A percentile compares a stretch with the other conserved stretches of the same genome.
Evolutionary conservation across 2,797 vertebrate species (phyloP).

Genomic region (Molossus molossus): DNA sequence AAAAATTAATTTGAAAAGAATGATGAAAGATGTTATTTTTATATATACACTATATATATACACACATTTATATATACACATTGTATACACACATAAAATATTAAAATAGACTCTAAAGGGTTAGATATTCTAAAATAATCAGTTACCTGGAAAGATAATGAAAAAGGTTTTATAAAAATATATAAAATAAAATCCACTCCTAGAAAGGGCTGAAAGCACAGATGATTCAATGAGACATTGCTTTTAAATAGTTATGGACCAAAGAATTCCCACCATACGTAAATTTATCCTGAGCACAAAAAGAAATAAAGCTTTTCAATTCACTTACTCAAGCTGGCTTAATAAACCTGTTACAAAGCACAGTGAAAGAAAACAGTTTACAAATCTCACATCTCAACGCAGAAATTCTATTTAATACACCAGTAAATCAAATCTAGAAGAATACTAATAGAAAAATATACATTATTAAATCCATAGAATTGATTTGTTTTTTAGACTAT

Average conservation of each 20-base stretch:
- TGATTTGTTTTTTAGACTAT: neutral
- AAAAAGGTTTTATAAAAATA: slow-evolving; percentile 25
- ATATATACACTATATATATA: neutral
- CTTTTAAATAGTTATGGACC: neutral
- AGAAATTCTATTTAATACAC: neutral
- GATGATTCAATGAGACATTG: slow-evolving; percentile 5
- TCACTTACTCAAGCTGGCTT: slow-evolving; percentile 17
- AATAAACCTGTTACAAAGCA: slow-evolving; percentile 24
- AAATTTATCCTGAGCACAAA: slow-evolving; percentile 33
- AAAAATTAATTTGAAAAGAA: slow-evolving; percentile 27
- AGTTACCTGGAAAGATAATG: neutral
- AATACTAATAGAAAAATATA: slow-evolving; percentile 24
- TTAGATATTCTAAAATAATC: slow-evolving; percentile 31
- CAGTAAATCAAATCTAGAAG: slow-evolving; percentile 24
- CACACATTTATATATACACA: neutral
- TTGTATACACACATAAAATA: neutral
- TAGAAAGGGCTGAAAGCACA: neutral
- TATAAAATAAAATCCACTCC: neutral
- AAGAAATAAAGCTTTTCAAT: slow-evolving; percentile 4
- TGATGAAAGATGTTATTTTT: neutral
- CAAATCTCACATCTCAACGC: neutral
- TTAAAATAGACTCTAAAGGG: neutral
- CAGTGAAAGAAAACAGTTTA: neutral
- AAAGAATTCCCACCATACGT: neutral
- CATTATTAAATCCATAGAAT: neutral